Evolutionary conservation across 2,113 vertebrate species (phyloP), one percentile per base, ranked within the genome.

Genomic region (Pleuronectes platessa): DNA sequence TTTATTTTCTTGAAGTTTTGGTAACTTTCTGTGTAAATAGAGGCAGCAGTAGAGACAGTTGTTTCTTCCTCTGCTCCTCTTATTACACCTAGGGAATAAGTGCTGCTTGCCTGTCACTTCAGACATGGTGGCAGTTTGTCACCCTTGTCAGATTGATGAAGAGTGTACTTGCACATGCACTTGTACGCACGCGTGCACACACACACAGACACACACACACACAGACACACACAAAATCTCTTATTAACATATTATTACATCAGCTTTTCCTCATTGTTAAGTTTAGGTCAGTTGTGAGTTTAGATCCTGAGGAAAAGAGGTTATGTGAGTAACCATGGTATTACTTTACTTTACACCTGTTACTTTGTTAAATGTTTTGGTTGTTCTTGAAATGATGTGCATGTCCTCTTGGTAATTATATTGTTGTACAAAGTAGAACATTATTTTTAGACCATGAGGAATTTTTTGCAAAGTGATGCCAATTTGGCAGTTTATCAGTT

Each of bases 201-300:
- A 31, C 53, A n/a, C 68, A 21, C 8, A 5, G 3, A 9, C 23
- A 59, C 10, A n/a, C 68, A 21, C 8, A 5, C 26, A 9, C 23
- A 59, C 10, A 21, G 11, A 37, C 53, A 23, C 53, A n/a, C 68
- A 21, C 13, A 6, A 5, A 1, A 15, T 64, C 20, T 61, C 1
- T 61, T 76, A 54, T 17, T 81, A 27, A 68, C 40, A 74, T 27
- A 47, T 61, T 58, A 18, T 61, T 63, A 54, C 80, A 64, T 31
- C 26, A 56, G 37, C n/a, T 60, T 58, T 37, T 40, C 61, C 42
- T 67, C 26, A 18, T 61, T 2, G 21, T 61, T 2, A 62, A 49
- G 4, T 40, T 65, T 37, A 60, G 11, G 26, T 78, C 40, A 65
- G 21, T 59, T 49, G 27, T 58, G 20, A 59, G 55, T 60, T 61